Base-by-base conservation (phyloP, 1,140 invertebrate genomes). In the Drosophila pectinifera region DNA sequence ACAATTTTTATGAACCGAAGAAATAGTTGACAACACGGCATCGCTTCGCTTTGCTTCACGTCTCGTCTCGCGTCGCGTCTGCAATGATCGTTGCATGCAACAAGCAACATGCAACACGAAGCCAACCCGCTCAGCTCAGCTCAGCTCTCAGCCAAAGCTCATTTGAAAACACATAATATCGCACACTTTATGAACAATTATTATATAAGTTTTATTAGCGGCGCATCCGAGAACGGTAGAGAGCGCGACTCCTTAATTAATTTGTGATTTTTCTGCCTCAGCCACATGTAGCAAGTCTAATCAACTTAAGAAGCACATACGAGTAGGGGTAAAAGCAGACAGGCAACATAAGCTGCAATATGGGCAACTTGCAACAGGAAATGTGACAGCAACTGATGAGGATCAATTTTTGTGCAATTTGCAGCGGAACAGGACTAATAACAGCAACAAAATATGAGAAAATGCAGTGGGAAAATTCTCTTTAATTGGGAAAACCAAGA, bases 1-100 rank as follows among this genome's bases (percentile, higher is more conserved):
- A 92, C 90, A 91, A 91, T 91, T 92, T 92, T 92, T 92, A 92
- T 92, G 91, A 91, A 89, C 91, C 88, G 84, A 86, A 91, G 91
- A 92, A 92, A 91, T 91, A 91, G 90, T 91, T 91, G 91, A 91
- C 90, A 91, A 91, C 85, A 91, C 84, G 81, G 72, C 84, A 91
- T 73, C 73, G 80, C 63, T 62, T 59, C 78, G 75, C 61, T 58
- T 43, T 51, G 49, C 61, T 20, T 38, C 41, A 34, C 61, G 28
- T n/a, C 28, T 63, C 61, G 24, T 34, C 26, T 48, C 34, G 36
- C 20, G 5, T 36, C 39, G 20, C 14, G 14, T 18, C 62, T 45
- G 48, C 41, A n/a, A 55, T 39, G 67, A 70, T 34, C 55, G 79
- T 88, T 83, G 82, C 90, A 91, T 91, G 78, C 82, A 80, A 90